phyloP scores from a whole-genome alignment of 2,113 vertebrate genomes.

The Chloropsis hardwickii region DNA sequence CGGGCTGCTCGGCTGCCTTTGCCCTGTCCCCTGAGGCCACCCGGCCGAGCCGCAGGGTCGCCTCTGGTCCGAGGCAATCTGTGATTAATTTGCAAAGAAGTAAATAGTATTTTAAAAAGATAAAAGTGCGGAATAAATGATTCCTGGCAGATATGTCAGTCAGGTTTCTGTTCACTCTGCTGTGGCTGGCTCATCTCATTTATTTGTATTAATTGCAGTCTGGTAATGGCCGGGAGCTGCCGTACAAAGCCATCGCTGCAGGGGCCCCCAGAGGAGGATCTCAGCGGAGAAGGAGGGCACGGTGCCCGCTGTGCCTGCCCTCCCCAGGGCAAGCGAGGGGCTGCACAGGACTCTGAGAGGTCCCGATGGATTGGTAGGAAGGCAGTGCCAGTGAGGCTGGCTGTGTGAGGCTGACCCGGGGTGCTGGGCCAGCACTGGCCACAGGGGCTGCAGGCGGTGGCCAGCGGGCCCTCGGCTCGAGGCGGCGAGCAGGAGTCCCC shows the following conservation, averaged over 20 bases:
- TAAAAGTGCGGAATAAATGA: not conserved
- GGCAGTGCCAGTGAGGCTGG: not conserved
- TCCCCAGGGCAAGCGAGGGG: not conserved
- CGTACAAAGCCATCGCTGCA: not conserved
- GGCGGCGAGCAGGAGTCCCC: not conserved
- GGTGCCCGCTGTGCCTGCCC: fast-evolving
- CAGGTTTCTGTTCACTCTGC: not conserved
- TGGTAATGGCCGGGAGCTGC: not conserved
- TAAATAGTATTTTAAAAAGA: not conserved
- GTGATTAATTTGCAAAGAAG: not conserved
- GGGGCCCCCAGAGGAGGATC: not conserved
- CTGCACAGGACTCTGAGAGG: not conserved
- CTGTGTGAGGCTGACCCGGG: not conserved
- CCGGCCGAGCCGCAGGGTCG: not conserved
- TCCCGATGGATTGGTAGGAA: not conserved
- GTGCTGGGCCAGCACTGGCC: fast-evolving
- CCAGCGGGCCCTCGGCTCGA: not conserved
- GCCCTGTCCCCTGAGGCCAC: not conserved
- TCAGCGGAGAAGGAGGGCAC: fast-evolving
- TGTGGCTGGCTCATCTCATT: not conserved
- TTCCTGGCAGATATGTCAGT: not conserved
- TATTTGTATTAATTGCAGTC: not conserved
- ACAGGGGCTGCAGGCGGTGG: not conserved
- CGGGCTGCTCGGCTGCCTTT: not conserved
- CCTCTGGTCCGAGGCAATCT: not conserved